These are phyloP conservation scores for Poeciliopsis infans DNA, from an alignment of 2,797 vertebrate genomes.

Conservation along the genomic window DNA sequence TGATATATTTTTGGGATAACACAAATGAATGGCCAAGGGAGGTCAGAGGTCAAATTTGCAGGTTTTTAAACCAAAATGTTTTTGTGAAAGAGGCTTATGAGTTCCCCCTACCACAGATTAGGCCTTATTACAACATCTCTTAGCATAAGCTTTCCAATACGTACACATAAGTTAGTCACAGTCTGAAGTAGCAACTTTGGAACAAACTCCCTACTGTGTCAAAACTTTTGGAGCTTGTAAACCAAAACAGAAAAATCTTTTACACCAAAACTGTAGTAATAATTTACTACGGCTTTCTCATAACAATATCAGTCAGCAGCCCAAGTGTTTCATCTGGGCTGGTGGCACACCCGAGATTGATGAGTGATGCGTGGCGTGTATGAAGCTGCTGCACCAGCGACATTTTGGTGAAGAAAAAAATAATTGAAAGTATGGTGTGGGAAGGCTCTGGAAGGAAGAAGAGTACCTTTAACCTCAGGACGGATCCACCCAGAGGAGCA, in stretches of 20 bases:
- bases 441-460: no score
- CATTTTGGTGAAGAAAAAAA: no score
- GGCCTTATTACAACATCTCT: background rate
- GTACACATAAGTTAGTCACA: background rate
- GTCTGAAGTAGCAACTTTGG: background rate
- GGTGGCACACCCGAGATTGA: no score
- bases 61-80: background rate
- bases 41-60: background rate
- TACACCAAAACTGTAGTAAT: background rate
- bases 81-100: background rate
- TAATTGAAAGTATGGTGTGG: no score
- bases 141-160: background rate
- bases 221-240: background rate
- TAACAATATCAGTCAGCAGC: no score
- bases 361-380: no score
- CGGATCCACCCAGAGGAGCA: no score
- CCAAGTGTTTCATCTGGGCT: no score
- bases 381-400: no score
- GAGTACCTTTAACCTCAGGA: no score
- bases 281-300: background rate
- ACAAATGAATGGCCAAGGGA: background rate
- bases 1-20: background rate
- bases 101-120: background rate
- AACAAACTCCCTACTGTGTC: no score
- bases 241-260: background rate